Evolutionary conservation across 2,888 invertebrate species (phyloP).

Genomic region (Orthonevra nobilis): DNA sequence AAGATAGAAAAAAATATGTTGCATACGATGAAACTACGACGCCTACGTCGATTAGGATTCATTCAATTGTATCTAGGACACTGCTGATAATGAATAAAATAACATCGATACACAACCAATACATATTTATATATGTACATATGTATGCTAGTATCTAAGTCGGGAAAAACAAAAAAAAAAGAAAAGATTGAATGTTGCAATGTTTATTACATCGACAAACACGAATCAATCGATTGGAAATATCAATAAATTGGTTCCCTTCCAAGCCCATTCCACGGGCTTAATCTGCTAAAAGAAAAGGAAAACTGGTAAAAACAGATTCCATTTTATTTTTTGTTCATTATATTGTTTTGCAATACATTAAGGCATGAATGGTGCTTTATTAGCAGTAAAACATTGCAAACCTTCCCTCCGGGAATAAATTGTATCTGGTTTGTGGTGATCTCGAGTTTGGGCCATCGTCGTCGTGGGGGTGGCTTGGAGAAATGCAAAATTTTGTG

Average conservation of each 20-base stretch:
- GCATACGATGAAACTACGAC: no score
- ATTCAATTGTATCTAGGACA: constrained; percentile 26
- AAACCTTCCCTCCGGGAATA: background rate
- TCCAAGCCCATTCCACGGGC: background rate
- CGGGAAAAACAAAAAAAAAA: background rate
- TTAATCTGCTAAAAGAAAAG: constrained; percentile 41
- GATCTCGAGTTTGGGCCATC: no score
- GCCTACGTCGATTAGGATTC: no score
- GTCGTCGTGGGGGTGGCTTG: background rate
- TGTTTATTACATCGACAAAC: constrained; percentile 59
- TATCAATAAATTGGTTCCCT: constrained; percentile 55
- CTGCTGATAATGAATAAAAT: background rate
- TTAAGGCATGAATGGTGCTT: constrained; percentile 39
- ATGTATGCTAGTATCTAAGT: constrained; percentile 15
- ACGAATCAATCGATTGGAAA: constrained; percentile 70
- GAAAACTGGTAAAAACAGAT: constrained; percentile 38
- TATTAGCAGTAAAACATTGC: constrained; percentile 43
- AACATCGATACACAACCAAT: no score
- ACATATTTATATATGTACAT: background rate
- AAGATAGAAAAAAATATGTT: no score
- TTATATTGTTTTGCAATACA: constrained; percentile 49
- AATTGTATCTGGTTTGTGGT: background rate
- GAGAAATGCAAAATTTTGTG: constrained; percentile 30
- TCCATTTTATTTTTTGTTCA: constrained; percentile 22
- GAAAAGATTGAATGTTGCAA: constrained; percentile 18